These are phyloP conservation scores for Trinorchestia longiramus DNA, from an alignment of 1,140 invertebrate species.

Conservation along the genomic window DNA sequence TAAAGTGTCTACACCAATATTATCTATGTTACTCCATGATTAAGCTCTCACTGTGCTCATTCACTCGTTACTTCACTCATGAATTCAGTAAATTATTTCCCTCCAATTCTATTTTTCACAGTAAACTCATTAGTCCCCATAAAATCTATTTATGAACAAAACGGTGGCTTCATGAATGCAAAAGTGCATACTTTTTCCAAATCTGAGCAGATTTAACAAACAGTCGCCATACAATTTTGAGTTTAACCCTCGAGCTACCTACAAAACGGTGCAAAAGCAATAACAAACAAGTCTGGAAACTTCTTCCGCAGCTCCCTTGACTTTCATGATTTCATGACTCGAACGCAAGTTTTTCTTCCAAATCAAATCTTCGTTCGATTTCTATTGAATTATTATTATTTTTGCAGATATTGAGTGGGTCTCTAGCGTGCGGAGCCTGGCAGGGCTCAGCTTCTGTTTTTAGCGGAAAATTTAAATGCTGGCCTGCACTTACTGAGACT, in stretches of 20 bases:
- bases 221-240: not conserved
- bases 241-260: not conserved
- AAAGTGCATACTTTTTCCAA: not conserved
- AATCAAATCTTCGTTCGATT: constrained; percentile 20
- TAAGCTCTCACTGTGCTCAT: no score
- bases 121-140: not conserved
- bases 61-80: no score
- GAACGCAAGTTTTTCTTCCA: not conserved
- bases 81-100: no score
- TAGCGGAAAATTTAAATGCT: constrained; percentile 9
- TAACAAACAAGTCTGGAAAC: not conserved
- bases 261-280: not conserved
- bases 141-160: no score
- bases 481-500: not conserved
- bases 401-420: constrained; percentile 9
- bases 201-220: not conserved
- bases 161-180: not conserved
- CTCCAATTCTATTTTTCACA: not conserved
- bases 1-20: no score
- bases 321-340: constrained; percentile 1
- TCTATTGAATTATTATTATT: not conserved
- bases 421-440: not conserved
- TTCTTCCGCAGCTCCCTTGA: not conserved
- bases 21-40: no score
- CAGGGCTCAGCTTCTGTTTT: not conserved